These are phyloP conservation scores for Maniola jurtina DNA, from an alignment of 1,140 invertebrate genomes.

Conservation along the genomic window DNA sequence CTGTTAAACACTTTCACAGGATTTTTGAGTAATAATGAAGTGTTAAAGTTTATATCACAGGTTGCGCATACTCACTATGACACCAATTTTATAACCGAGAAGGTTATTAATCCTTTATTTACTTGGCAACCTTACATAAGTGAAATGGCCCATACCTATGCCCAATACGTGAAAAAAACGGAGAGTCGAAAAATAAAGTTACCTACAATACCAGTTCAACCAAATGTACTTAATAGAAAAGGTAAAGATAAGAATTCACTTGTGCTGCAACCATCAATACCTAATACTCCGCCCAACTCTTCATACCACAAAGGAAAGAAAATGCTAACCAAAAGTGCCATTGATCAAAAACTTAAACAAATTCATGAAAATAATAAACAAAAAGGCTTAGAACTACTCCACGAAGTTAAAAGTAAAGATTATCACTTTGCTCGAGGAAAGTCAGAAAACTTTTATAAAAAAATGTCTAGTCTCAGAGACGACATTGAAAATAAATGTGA, in stretches of 20 bases:
- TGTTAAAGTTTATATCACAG: conserved; percentile 53
- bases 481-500: conserved; percentile 40
- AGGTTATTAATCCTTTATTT: conserved; percentile 70
- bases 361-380: conserved; percentile 67
- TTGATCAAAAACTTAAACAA: conserved; percentile 59
- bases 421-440: conserved; percentile 51
- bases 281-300: conserved; percentile 53
- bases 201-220: conserved; percentile 59
- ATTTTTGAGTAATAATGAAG: conserved; percentile 61
- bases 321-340: conserved; percentile 63
- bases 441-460: conserved; percentile 53
- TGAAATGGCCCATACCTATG: conserved; percentile 67
- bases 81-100: conserved; percentile 71
- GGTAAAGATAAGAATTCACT: conserved; percentile 41
- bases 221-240: conserved; percentile 58
- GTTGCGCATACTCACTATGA: conserved; percentile 66
- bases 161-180: conserved; percentile 58
- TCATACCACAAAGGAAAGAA: conserved; percentile 47
- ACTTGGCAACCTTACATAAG: conserved; percentile 64
- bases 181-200: conserved; percentile 56
- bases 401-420: conserved; percentile 60
- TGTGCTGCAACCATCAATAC: conserved; percentile 21
- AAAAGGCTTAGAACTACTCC: conserved; percentile 66
- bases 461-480: conserved; percentile 41
- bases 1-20: conserved; percentile 55